Evolutionary conservation across 1,140 invertebrate species (phyloP), one percentile per base, ranked within the genome.

Genomic region (Drosophila kanapiae): DNA sequence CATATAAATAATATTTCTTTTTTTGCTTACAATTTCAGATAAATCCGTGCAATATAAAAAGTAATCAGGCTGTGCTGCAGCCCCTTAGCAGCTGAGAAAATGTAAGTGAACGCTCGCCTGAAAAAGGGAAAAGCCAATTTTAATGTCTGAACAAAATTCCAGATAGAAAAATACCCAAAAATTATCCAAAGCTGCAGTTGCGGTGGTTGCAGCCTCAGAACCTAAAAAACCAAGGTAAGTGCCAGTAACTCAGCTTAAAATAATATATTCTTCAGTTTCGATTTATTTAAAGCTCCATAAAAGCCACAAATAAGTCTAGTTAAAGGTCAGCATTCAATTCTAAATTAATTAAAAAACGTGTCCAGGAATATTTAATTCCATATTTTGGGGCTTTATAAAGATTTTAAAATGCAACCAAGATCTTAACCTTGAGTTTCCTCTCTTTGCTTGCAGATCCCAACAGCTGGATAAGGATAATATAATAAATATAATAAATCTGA

Each of bases 401-500:
- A n/a, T n/a, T n/a, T n/a, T n/a, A n/a, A n/a, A n/a, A n/a, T n/a
- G n/a, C n/a, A n/a, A n/a, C n/a, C n/a, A n/a, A n/a, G n/a, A n/a
- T n/a, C n/a, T n/a, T n/a, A n/a, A n/a, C n/a, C n/a, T n/a, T n/a
- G n/a, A n/a, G n/a, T n/a, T n/a, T n/a, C n/a, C n/a, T n/a, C n/a
- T n/a, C n/a, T n/a, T n/a, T 2, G 23, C 8, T n/a, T 23, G 7
- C 53, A 56, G 53, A 56, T 56, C 4, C 18, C 35, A 23, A 23
- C 51, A 23, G 14, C 51, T 38, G 33, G 8, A 14, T 16, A 54
- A 29, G 7, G 61, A 33, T 37, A 49, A 48, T 23, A 43, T 42
- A 60, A 60, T 42, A 51, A 27, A 64, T 16, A 45, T 43, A 45
- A 18, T 58, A 42, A 27, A 42, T 63, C 53, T 53, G 37, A 68